Evolutionary conservation across 2,113 vertebrate species (phyloP).

Genomic region (Nothocercus julius): DNA sequence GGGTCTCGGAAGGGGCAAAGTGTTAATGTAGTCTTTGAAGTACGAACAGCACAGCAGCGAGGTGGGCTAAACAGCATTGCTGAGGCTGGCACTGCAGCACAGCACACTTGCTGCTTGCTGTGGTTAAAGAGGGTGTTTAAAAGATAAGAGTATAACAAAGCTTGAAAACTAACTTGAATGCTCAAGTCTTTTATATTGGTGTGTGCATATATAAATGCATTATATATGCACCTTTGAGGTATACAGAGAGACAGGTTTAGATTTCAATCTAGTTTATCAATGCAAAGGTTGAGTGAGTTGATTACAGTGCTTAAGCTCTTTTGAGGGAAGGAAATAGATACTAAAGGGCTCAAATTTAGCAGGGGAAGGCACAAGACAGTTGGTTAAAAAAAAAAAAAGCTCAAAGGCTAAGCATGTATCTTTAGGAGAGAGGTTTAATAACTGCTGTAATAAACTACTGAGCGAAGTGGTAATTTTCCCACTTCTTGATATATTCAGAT

Average conservation of each 20-base stretch:
- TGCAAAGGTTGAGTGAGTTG: not conserved
- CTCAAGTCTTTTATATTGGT: not conserved
- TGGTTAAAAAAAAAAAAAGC: slow-evolving; percentile 6
- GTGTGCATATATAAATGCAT: too few species aligned
- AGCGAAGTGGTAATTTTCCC: not conserved
- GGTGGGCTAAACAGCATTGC: not conserved
- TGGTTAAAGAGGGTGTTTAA: not conserved
- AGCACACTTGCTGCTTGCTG: not conserved
- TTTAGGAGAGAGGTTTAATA: slow-evolving; percentile 1
- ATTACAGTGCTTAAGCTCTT: not conserved
- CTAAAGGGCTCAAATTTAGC: not conserved
- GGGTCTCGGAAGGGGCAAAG: not conserved
- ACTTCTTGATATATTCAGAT: slow-evolving; percentile 1
- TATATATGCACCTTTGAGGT: too few species aligned
- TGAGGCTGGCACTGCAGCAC: not conserved
- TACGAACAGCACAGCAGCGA: not conserved
- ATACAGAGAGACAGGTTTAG: not conserved
- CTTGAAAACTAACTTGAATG: not conserved
- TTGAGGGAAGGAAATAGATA: not conserved
- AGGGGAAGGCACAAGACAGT: not conserved
- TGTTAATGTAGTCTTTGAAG: not conserved
- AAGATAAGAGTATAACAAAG: not conserved
- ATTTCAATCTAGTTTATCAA: not conserved
- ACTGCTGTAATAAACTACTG: not conserved
- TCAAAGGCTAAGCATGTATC: not conserved